phyloP scores from a whole-genome alignment of 2,888 invertebrate species.

The Teleogryllus oceanicus region DNA sequence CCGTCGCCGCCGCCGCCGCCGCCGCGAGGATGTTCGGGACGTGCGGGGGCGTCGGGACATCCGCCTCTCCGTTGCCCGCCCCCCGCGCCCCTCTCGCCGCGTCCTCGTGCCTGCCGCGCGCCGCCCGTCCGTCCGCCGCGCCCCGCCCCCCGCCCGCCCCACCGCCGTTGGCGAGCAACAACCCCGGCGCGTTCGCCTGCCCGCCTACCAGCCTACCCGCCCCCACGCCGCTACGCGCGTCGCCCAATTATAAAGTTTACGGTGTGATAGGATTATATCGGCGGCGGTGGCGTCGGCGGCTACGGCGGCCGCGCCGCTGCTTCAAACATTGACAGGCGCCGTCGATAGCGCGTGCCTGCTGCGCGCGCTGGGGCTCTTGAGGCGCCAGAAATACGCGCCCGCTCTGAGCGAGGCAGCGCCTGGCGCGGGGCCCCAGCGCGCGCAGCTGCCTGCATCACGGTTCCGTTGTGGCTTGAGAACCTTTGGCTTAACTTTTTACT shows the following conservation, averaged over 20 bases:
- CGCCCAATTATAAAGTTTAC: conserved; percentile 18
- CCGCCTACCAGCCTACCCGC: not conserved
- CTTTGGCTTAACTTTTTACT: no score
- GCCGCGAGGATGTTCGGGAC: not conserved
- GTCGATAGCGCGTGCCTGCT: not conserved
- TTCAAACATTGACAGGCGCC: not conserved
- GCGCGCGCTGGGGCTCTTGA: not conserved
- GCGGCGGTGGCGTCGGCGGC: not conserved
- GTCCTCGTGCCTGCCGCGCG: no score
- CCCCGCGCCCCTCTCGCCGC: no score
- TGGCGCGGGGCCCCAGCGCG: not conserved
- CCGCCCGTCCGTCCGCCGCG: no score
- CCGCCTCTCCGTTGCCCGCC: not conserved
- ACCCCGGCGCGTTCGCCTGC: not conserved
- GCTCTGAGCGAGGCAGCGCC: not conserved
- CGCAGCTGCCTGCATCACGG: not conserved
- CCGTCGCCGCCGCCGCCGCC: not conserved
- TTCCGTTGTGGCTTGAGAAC: no score
- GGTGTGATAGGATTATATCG: conserved; percentile 10
- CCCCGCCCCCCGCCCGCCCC: not conserved
- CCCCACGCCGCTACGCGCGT: not conserved
- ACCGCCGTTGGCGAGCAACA: not conserved
- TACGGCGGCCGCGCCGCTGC: no score
- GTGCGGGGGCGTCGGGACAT: not conserved
- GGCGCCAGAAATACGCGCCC: conserved; percentile 4